Evolutionary conservation across 2,888 invertebrate species (phyloP), one percentile per base, ranked within the genome.

Genomic region (Palloptera scutellata): DNA sequence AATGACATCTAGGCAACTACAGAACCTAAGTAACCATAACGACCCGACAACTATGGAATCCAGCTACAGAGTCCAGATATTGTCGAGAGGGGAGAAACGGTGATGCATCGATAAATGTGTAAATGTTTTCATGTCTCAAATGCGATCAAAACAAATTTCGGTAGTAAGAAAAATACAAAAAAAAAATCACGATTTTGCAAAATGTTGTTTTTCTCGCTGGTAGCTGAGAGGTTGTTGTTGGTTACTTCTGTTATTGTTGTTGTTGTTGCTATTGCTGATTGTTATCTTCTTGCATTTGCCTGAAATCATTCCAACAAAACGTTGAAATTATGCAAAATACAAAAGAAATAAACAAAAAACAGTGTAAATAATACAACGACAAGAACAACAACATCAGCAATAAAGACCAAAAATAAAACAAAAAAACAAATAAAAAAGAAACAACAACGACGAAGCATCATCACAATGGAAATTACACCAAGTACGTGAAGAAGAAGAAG

Each of bases 61-160:
- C n/a, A n/a, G n/a, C n/a, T n/a, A n/a, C n/a, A n/a, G n/a, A n/a
- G n/a, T n/a, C n/a, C n/a, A n/a, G n/a, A n/a, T n/a, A n/a, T n/a
- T n/a, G n/a, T n/a, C n/a, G n/a, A n/a, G n/a, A n/a, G n/a, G n/a
- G n/a, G n/a, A n/a, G n/a, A n/a, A n/a, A 6, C 30, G 2, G 30
- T 1, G 1, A 13, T 59, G 57, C 65, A 67, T 42, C 79, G 76
- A 75, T 75, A 78, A 78, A 77, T 78, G 77, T 78, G 75, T 75
- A 78, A 77, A 79, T 75, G 73, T 78, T 42, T 41, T 12, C 77
- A 74, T 48, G 17, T 75, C 75, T 74, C 72, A 76, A 79, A 77
- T 30, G 30, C 30, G 2, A 30, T 30, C 30, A 30, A 30, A 30
- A 30, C 30, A 30, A 30, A 30, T 30, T 30, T 4, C 6, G 30